These are phyloP conservation scores for Blera fallax DNA, from an alignment of 2,888 invertebrate genomes.

Conservation along the genomic window DNA sequence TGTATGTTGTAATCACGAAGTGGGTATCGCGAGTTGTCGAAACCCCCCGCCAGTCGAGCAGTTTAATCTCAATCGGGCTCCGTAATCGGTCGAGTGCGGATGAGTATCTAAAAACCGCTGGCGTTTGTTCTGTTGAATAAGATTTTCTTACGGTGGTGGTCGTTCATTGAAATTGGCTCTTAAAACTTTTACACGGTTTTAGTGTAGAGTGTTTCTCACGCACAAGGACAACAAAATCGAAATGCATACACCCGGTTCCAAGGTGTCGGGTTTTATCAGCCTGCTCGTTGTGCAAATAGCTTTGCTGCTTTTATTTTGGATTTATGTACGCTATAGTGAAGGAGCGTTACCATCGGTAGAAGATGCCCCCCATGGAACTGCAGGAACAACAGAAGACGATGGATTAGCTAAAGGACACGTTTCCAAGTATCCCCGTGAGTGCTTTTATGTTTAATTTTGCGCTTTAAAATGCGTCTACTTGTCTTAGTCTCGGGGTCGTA, in stretches of 20 bases:
- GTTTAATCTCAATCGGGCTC: conserved; percentile 59
- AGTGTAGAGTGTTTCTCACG: conserved; percentile 5
- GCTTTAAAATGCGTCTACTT: conserved; percentile 75
- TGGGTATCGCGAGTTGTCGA: conserved; percentile 36
- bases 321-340: conserved; percentile 82
- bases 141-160: neutral
- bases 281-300: conserved; percentile 83
- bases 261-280: conserved; percentile 81
- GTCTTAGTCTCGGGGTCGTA: conserved; percentile 74
- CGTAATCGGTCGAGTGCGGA: conserved; percentile 66
- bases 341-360: conserved; percentile 76
- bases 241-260: conserved; percentile 80
- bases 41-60: conserved; percentile 28
- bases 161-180: neutral
- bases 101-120: conserved; percentile 30
- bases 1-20: conserved; percentile 23
- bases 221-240: conserved; percentile 61
- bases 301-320: conserved; percentile 82
- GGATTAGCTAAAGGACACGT: conserved; percentile 80
- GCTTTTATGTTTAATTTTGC: conserved; percentile 76
- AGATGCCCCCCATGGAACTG: conserved; percentile 26
- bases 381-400: conserved; percentile 75
- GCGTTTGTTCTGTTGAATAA: neutral
- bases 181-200: neutral
- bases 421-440: conserved; percentile 82